These are phyloP conservation scores for Cyprinodon variegatus DNA, from an alignment of 2,113 vertebrate genomes.

Conservation along the genomic window DNA sequence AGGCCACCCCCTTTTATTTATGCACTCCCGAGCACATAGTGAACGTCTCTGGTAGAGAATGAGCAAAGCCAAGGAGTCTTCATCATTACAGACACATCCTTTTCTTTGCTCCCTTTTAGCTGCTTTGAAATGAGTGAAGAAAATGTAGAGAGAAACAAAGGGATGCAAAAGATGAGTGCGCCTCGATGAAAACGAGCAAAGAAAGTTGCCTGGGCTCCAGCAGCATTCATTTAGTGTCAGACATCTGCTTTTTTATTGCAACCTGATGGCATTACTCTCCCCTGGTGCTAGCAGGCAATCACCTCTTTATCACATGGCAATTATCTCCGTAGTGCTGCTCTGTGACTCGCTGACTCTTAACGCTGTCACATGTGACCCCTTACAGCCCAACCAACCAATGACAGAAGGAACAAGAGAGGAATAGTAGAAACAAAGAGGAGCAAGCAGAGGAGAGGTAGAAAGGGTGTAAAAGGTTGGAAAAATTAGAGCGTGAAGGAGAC, in stretches of 20 bases:
- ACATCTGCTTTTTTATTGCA: conserved; percentile 85
- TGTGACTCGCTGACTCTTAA: conserved; percentile 74
- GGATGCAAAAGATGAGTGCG: conserved; percentile 29
- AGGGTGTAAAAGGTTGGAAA: conserved; percentile 25
- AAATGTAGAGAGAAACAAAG: conserved; percentile 45
- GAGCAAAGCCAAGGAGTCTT: conserved; percentile 64
- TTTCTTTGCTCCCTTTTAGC: conserved; percentile 47
- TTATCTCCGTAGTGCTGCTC: conserved; percentile 81
- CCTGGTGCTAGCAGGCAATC: conserved; percentile 83
- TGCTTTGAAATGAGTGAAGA: conserved; percentile 44
- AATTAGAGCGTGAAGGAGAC: conserved; percentile 28
- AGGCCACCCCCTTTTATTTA: conserved; percentile 64
- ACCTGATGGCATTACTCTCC: conserved; percentile 84
- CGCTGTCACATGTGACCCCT: conserved; percentile 78
- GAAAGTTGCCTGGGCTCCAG: conserved; percentile 73
- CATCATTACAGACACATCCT: conserved; percentile 69
- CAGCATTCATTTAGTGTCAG: conserved; percentile 80
- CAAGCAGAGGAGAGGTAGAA: conserved; percentile 5
- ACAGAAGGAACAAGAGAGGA: background rate
- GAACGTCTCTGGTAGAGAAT: conserved; percentile 53
- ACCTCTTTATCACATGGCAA: conserved; percentile 86
- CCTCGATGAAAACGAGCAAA: conserved; percentile 46
- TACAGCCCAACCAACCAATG: conserved; percentile 56
- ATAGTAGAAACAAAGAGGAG: background rate
- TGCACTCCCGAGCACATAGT: conserved; percentile 57